phyloP scores from a whole-genome alignment of 2,888 invertebrate species.

The Xanthia icteritia region DNA sequence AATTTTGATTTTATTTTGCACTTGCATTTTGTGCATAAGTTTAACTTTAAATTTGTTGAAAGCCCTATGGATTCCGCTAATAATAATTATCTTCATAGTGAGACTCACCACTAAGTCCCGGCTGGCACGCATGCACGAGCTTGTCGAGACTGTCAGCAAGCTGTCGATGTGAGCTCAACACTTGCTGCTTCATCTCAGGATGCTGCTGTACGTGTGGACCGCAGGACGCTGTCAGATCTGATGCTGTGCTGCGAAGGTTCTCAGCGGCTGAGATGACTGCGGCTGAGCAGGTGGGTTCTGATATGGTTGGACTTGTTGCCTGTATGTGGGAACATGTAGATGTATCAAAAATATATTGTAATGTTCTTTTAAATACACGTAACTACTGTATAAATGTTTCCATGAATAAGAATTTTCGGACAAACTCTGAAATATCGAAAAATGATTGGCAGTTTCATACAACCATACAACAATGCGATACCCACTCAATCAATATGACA shows the following conservation, averaged over 20 bases:
- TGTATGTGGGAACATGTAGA: neutral
- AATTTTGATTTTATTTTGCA: neutral
- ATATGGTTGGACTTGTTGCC: slow-evolving; percentile 64
- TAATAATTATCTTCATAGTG: neutral
- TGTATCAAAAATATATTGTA: neutral
- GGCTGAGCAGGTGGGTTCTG: slow-evolving; percentile 66
- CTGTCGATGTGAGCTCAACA: slow-evolving; percentile 17
- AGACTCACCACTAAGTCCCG: slow-evolving; percentile 32
- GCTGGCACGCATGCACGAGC: slow-evolving; percentile 59
- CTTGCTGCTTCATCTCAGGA: slow-evolving; percentile 13
- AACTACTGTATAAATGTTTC: too few species aligned
- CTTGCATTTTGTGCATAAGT: neutral
- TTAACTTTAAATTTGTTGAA: neutral
- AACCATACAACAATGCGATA: too few species aligned
- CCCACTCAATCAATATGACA: too few species aligned
- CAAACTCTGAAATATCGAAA: neutral
- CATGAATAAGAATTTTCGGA: neutral
- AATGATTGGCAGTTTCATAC: neutral
- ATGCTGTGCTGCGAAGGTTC: slow-evolving; percentile 56
- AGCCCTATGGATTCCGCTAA: neutral
- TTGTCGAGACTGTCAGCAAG: slow-evolving; percentile 64
- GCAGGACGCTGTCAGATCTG: slow-evolving; percentile 57
- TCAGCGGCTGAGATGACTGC: slow-evolving; percentile 63
- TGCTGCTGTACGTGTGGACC: slow-evolving; percentile 43
- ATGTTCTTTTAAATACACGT: neutral